Conservation (phyloP, 2,113 vertebrate species). For the Engraulis encrasicolus region DNA sequence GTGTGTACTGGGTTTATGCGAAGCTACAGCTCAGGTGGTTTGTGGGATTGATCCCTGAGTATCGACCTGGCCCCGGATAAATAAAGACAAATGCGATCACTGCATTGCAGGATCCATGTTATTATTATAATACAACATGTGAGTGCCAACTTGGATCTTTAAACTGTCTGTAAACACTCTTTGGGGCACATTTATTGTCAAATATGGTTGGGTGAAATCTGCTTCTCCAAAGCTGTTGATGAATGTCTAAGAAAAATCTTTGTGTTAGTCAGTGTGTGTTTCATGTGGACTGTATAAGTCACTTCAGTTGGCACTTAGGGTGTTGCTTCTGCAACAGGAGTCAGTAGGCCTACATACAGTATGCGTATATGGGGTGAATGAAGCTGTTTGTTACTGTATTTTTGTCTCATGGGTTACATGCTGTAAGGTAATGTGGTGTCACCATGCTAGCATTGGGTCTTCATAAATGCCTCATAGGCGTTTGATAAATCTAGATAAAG, state of each 20-base stretch:
- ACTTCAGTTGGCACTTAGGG: too few relatives aligned
- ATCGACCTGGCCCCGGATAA: background rate
- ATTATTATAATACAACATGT: background rate
- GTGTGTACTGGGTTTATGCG: background rate
- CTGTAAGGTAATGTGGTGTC: background rate
- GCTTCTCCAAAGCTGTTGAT: background rate
- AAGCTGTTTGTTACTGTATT: conserved; percentile 11
- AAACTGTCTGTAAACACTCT: too few relatives aligned
- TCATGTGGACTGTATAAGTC: too few relatives aligned
- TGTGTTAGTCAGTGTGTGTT: background rate
- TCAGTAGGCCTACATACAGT: too few relatives aligned
- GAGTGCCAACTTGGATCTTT: too few relatives aligned
- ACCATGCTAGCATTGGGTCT: background rate
- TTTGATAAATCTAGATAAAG: background rate
- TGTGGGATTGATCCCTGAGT: background rate
- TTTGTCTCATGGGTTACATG: background rate
- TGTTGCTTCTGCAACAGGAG: too few relatives aligned
- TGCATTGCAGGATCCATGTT: background rate
- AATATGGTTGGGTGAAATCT: background rate
- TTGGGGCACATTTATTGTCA: background rate
- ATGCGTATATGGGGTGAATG: too few relatives aligned
- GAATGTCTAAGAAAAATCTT: too few relatives aligned
- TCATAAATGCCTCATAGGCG: background rate
- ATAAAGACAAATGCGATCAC: background rate
- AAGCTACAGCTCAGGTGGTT: background rate